Percentiles rank a stretch among this genome's conserved stretches.
Evolutionary conservation across 1,140 invertebrate genomes (phyloP).

Genomic region (Neodiprion pinetum): DNA sequence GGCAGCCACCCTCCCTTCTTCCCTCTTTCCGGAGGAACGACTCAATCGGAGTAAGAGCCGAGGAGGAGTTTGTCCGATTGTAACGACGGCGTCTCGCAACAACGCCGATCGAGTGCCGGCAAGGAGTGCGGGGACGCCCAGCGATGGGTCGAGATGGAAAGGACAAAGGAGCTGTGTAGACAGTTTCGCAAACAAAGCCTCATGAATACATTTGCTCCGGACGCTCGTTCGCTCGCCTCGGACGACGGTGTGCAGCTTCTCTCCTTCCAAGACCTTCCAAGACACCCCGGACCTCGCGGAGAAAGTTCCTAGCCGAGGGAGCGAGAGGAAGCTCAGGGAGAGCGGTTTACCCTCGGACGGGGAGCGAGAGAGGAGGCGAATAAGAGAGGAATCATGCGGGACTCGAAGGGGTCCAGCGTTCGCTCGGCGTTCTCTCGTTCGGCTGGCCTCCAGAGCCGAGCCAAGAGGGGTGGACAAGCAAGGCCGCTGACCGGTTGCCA

Average conservation of each 20-base stretch:
- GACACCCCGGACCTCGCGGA: neutral
- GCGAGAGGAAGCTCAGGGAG: neutral
- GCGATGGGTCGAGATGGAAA: conserved; percentile 6
- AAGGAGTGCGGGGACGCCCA: neutral
- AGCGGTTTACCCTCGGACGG: neutral
- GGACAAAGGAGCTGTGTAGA: conserved; percentile 28
- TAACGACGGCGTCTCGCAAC: conserved; percentile 1
- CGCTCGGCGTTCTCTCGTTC: neutral
- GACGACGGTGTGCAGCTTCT: conserved; percentile 23
- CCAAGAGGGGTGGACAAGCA: conserved; percentile 47
- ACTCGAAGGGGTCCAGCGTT: conserved; percentile 9
- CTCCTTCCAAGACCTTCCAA: conserved; percentile 10
- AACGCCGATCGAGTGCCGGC: neutral
- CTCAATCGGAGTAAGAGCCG: conserved; percentile 12
- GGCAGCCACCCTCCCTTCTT: neutral
- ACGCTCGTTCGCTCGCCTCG: conserved; percentile 4
- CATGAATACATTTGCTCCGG: conserved; percentile 36
- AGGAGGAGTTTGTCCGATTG: conserved; percentile 15
- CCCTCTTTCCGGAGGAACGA: neutral
- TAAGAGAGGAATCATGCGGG: conserved; percentile 10
- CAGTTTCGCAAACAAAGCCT: conserved; percentile 36
- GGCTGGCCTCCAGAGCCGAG: conserved; percentile 3
- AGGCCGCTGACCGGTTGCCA: conserved; percentile 55
- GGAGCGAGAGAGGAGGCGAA: neutral
- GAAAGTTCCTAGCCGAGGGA: conserved; percentile 11